Percentiles rank a stretch among this genome's conserved stretches.
phyloP scores from a whole-genome alignment of 2,113 vertebrate species.

The Caranx ignobilis region DNA sequence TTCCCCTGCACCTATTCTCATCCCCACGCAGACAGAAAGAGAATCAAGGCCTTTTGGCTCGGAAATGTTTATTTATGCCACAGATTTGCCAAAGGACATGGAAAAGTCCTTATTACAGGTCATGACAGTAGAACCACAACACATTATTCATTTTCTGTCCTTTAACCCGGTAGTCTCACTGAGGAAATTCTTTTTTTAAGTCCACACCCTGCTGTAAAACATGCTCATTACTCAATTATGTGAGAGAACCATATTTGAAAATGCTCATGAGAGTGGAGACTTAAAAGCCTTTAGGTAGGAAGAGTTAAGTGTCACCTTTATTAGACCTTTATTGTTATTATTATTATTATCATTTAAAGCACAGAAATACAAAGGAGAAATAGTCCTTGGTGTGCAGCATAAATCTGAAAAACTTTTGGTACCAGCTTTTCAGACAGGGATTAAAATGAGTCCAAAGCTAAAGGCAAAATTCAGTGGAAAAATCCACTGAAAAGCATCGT shows the following conservation, averaged over 20 bases:
- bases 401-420: conserved; percentile 17
- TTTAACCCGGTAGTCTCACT: conserved; percentile 70
- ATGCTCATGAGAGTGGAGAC: conserved; percentile 33
- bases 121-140: conserved; percentile 68
- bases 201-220: conserved; percentile 75
- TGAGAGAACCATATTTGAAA: conserved; percentile 54
- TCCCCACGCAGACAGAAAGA: conserved; percentile 54
- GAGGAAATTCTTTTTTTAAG: conserved; percentile 67
- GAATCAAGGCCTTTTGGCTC: conserved; percentile 68
- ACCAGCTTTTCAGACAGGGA: conserved; percentile 7
- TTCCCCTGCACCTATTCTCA: conserved; percentile 58
- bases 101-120: conserved; percentile 79
- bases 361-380: neutral
- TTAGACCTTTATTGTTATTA: conserved; percentile 3
- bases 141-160: conserved; percentile 74
- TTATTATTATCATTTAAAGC: conserved; percentile 4
- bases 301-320: conserved; percentile 13
- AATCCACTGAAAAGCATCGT: neutral
- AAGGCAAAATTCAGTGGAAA: conserved; percentile 12
- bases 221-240: conserved; percentile 73
- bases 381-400: conserved; percentile 5
- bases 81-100: conserved; percentile 71
- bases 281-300: conserved; percentile 15
- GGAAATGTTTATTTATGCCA: conserved; percentile 73
- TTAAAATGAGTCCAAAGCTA: neutral